phyloP scores from a whole-genome alignment of 2,113 vertebrate genomes.

The Thunnus maccoyii region DNA sequence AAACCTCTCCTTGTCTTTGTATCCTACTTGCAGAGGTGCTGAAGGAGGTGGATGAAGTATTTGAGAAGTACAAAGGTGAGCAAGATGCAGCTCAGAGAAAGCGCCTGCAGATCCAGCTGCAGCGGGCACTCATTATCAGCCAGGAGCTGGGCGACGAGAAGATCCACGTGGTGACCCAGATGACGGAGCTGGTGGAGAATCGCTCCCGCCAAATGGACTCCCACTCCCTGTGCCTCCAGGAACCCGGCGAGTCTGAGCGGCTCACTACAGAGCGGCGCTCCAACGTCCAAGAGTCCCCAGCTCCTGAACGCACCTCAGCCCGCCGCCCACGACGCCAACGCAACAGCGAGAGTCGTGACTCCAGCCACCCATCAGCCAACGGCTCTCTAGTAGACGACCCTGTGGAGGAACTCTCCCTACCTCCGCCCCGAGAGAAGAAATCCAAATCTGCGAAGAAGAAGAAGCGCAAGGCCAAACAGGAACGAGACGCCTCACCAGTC shows the following conservation, averaged over 20 bases:
- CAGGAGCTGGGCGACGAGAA: conserved; percentile 98
- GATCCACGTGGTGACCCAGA: conserved; percentile 97
- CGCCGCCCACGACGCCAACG: conserved; percentile 93
- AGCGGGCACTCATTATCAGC: conserved; percentile 94
- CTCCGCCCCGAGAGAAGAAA: conserved; percentile 93
- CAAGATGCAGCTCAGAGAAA: conserved; percentile 92
- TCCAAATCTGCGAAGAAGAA: conserved; percentile 97
- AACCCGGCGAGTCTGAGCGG: conserved; percentile 87
- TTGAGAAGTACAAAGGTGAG: conserved; percentile 95
- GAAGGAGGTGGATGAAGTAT: conserved; percentile 97
- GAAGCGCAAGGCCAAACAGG: conserved; percentile 93
- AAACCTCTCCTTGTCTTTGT: background rate
- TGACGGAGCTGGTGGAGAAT: conserved; percentile 97
- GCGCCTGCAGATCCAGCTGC: conserved; percentile 94
- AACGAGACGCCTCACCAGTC: conserved; percentile 92
- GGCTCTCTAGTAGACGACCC: conserved; percentile 87
- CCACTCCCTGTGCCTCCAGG: conserved; percentile 92
- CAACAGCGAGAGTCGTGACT: conserved; percentile 95
- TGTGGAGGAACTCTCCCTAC: conserved; percentile 90
- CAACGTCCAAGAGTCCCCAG: conserved; percentile 58
- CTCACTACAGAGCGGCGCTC: conserved; percentile 82
- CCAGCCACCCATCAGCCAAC: conserved; percentile 91
- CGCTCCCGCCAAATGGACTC: conserved; percentile 96
- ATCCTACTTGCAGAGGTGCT: conserved; percentile 89
- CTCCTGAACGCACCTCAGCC: conserved; percentile 88